phyloP scores from a whole-genome alignment of 1,140 invertebrate species.

The Manduca sexta region DNA sequence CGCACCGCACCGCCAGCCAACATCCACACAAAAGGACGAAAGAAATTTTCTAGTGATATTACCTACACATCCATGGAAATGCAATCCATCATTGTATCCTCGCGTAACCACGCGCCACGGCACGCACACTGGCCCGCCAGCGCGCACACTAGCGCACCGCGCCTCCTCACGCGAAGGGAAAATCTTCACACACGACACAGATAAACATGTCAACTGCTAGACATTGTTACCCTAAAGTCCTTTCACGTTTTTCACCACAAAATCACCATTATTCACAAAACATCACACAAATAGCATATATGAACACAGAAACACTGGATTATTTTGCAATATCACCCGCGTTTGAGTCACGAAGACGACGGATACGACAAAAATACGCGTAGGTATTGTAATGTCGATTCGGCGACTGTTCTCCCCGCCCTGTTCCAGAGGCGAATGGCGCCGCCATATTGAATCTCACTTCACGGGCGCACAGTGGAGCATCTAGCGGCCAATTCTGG shows the following conservation, averaged over 20 bases:
- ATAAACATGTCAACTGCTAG: slow-evolving; percentile 73
- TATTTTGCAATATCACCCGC: slow-evolving; percentile 64
- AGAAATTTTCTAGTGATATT: slow-evolving; percentile 48
- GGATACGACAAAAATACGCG: slow-evolving; percentile 64
- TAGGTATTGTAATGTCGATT: slow-evolving; percentile 63
- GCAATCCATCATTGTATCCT: slow-evolving; percentile 70
- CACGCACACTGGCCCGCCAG: slow-evolving; percentile 51
- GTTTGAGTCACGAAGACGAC: slow-evolving; percentile 59
- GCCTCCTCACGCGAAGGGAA: slow-evolving; percentile 71
- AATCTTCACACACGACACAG: slow-evolving; percentile 73
- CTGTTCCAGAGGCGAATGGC: slow-evolving; percentile 68
- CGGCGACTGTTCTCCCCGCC: slow-evolving; percentile 68
- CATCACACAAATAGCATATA: slow-evolving; percentile 62
- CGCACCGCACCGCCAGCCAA: slow-evolving; percentile 21
- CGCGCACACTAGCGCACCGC: slow-evolving; percentile 57
- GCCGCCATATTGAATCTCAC: slow-evolving; percentile 68
- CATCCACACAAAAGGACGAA: slow-evolving; percentile 20
- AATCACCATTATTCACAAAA: slow-evolving; percentile 60
- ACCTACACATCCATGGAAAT: slow-evolving; percentile 70
- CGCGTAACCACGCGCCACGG: slow-evolving; percentile 43
- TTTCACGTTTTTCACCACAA: slow-evolving; percentile 67
- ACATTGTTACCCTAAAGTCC: slow-evolving; percentile 71
- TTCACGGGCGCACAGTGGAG: slow-evolving; percentile 31
- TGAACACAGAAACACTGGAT: slow-evolving; percentile 63
- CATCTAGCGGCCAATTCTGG: slow-evolving; percentile 45